Conservation (phyloP, 2,113 vertebrate species). For the Saguinus midas region DNA sequence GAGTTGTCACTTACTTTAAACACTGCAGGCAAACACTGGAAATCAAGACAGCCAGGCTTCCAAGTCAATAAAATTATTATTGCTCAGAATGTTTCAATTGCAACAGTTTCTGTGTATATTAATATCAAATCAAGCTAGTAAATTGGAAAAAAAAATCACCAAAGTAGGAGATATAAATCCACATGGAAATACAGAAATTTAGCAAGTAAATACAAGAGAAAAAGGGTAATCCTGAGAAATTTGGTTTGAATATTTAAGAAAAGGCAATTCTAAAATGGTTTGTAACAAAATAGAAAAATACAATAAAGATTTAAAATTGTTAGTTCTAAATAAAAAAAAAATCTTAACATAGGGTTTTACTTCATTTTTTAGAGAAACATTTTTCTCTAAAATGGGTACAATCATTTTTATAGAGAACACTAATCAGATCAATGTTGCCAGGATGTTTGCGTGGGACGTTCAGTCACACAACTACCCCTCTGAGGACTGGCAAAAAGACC, state of each 20-base stretch:
- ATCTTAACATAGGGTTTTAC: background rate
- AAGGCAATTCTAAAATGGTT: constrained; percentile 7
- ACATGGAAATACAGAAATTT: background rate
- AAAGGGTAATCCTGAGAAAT: background rate
- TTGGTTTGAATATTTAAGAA: constrained; percentile 51
- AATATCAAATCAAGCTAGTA: constrained; percentile 42
- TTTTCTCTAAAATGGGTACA: background rate
- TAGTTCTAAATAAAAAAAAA: constrained; percentile 37
- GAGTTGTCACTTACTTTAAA: constrained; percentile 62
- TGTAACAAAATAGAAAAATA: constrained; percentile 11
- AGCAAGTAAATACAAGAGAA: background rate
- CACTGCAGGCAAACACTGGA: background rate
- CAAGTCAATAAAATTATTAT: constrained; percentile 59
- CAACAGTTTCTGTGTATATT: background rate
- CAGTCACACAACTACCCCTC: background rate
- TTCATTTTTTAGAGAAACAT: background rate
- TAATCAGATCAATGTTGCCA: background rate
- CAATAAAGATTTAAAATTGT: background rate
- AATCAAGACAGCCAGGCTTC: constrained; percentile 33
- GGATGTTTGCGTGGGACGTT: background rate
- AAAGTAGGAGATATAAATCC: constrained; percentile 13
- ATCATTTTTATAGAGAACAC: background rate
- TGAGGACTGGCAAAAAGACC: background rate
- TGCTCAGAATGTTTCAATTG: constrained; percentile 10
- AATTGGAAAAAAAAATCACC: background rate